Evolutionary conservation across 2,113 vertebrate genomes (phyloP), one percentile per base, ranked within the genome.

Genomic region (Hypocryptadius cinnamomeus): DNA sequence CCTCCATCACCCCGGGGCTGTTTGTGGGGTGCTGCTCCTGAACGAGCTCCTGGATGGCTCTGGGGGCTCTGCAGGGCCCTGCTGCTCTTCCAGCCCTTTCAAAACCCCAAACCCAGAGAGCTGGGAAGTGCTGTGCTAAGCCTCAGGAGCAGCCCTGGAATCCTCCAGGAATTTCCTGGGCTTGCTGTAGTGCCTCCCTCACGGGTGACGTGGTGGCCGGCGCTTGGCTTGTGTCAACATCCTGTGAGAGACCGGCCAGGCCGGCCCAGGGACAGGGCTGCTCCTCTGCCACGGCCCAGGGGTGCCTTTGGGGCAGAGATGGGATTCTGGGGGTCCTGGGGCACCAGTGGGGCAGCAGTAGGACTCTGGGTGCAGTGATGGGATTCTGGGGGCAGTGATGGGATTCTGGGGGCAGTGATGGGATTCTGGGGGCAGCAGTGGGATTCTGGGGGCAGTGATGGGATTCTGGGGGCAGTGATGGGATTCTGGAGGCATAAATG

Each of bases 361-460:
- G 25, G 66, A 3, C 18, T 2, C 30, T 53, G 37, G 28, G 3
- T 6, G 7, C 22, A 24, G 17, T 4, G 3, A 2, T 31, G 11
- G 68, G 48, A 1, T 3, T 0, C 20, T 39, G 66, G 28, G 1
- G 1, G 3, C 12, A 20, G 15, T 2, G 2, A 3, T 53, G 21
- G 30, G 8, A 28, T 28, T 13, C 11, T 60, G n/a, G n/a, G 1
- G 4, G 5, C 1, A 3, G 44, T 8, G 25, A 14, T 15, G 25
- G 25, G 16, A 3, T 30, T 11, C 5, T 48, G 57, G 21, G 2
- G 0, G 19, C 20, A 24, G 18, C 0, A 5, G 2, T 47, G 25
- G 15, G 9, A 10, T 61, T 13, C 15, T 60, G n/a, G n/a, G 0
- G 6, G 5, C 1, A 3, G 51, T 4, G 6, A 1, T 28, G 50